Conservation (phyloP, 2,113 vertebrate genomes). For the Baryphthengus martii region DNA sequence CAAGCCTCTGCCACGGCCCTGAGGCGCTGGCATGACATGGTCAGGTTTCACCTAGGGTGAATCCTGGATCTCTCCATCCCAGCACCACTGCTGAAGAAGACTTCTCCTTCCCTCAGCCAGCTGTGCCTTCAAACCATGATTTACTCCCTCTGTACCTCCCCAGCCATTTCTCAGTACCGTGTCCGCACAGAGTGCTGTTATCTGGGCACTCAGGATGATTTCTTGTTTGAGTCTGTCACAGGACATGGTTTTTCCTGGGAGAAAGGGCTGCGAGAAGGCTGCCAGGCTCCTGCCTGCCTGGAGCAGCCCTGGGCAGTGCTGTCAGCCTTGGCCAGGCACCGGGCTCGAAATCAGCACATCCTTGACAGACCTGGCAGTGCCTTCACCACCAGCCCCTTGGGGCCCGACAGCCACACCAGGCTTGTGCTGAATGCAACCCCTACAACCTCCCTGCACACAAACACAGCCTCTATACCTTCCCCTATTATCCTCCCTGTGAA, state of each 20-base stretch:
- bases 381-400: neutral
- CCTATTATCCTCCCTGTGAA: neutral
- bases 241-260: neutral
- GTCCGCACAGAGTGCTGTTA: neutral
- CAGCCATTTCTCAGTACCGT: neutral
- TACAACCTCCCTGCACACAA: neutral
- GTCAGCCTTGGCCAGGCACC: neutral
- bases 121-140: neutral
- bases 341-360: fast-evolving
- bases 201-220: neutral
- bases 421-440: neutral
- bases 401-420: neutral
- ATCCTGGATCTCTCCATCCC: neutral
- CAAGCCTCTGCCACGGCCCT: neutral
- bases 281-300: neutral
- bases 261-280: neutral
- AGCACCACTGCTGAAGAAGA: neutral
- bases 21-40: neutral
- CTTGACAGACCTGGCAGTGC: neutral
- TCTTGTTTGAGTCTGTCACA: neutral
- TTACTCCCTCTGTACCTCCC: neutral
- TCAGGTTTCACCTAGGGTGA: neutral
- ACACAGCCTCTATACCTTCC: neutral
- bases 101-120: neutral
- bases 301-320: neutral